Conservation (phyloP, 2,113 vertebrate genomes). For the Rutilus rutilus region DNA sequence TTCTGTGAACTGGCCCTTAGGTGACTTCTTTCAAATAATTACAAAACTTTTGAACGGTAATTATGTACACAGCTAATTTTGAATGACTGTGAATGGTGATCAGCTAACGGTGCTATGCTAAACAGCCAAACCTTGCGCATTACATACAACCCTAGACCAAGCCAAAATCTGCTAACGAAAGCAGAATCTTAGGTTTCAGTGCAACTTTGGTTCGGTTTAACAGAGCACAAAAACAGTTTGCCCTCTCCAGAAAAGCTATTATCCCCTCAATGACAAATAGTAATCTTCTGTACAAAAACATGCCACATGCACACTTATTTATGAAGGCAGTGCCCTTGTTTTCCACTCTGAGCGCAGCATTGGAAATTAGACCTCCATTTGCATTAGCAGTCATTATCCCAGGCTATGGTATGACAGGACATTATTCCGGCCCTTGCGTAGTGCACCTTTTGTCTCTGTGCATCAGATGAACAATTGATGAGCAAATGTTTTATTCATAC, state of each 20-base stretch:
- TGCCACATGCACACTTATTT: slow-evolving; percentile 59
- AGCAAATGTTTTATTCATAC: slow-evolving; percentile 56
- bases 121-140: no score
- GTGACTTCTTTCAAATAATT: no score
- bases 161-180: neutral
- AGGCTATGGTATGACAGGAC: slow-evolving; percentile 36
- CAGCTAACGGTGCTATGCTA: no score
- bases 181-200: neutral
- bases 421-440: slow-evolving; percentile 46
- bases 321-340: slow-evolving; percentile 55
- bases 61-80: no score
- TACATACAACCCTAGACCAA: neutral
- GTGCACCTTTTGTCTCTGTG: slow-evolving; percentile 36
- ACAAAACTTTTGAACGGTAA: no score
- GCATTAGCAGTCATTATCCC: slow-evolving; percentile 56
- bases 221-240: slow-evolving; percentile 42
- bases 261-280: slow-evolving; percentile 64
- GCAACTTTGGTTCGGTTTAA: slow-evolving; percentile 3
- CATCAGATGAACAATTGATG: slow-evolving; percentile 54
- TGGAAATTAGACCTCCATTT: slow-evolving; percentile 58
- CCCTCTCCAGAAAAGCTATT: slow-evolving; percentile 50
- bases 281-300: slow-evolving; percentile 63
- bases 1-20: no score
- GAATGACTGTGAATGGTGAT: no score
- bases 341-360: slow-evolving; percentile 29